Base-by-base conservation (phyloP, 2,888 invertebrate genomes). In the Neoitamus cyanurus region DNA sequence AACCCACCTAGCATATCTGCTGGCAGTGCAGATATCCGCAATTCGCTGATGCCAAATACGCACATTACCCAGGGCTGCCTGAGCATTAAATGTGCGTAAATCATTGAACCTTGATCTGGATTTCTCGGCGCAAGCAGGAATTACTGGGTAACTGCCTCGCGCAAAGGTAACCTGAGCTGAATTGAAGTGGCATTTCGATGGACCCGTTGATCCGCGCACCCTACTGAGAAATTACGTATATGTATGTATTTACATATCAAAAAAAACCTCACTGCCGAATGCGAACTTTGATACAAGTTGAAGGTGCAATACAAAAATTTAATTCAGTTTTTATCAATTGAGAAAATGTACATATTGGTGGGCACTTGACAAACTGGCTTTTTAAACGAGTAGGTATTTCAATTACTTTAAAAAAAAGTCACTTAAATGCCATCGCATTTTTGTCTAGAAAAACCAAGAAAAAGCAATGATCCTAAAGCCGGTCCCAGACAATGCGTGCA, bases 81-180 rank as follows among this genome's bases (percentile, higher is more conserved):
- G 37, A 11, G 42, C 42, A 20, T 34, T 73, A 36, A 75, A 75
- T 37, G 75, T 75, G 75, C 75, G 75, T 75, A 75, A 75, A 75
- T 75, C 42, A 42, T 75, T 42, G 28, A 80, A 58, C 78, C 78
- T 80, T 80, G 78, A 58, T 80, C 78, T 58, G 58, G 37, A 80
- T 80, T 80, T 48, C 46, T 31, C 34, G 34, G 46, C 78, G 58
- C 58, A 48, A 30, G n/a, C 78, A 80, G 78, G 78, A 80, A 80
- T 80, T 37, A 36, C 20, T 46, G 7, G 48, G 15, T 11, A 80
- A 42, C 15, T 80, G 58, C 58, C 9, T 7, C 37, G 37, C 42
- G 42, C 46, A 13, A 42, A 77, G 42, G 42, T 77, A 3, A 77
- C 25, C 13, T 28, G 48, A n/a, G 42, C 48, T 48, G 48, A 4